Evolutionary conservation across 2,888 invertebrate genomes (phyloP).

Genomic region (Axea sp.): DNA sequence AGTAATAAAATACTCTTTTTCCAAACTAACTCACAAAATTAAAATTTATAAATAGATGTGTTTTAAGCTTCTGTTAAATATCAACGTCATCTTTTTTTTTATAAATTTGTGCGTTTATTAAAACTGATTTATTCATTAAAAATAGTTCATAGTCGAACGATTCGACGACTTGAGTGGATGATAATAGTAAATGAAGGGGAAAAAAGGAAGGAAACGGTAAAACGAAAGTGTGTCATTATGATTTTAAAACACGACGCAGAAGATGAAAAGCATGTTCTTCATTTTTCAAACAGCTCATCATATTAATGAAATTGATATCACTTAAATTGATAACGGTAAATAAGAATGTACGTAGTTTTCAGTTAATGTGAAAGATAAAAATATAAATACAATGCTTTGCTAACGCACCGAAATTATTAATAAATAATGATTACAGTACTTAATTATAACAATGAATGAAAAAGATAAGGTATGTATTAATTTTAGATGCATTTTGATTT

Average conservation of each 20-base stretch:
- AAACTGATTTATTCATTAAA: conserved; percentile 21
- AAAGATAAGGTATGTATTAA: no score
- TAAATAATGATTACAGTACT: no score
- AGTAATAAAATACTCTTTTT: conserved; percentile 75
- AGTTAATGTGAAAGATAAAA: no score
- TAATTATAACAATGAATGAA: no score
- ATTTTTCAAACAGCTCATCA: conserved; percentile 15
- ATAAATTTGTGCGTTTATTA: conserved; percentile 11
- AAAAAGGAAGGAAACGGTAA: background rate
- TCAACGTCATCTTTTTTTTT: background rate
- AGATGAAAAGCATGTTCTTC: conserved; percentile 14
- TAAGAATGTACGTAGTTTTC: no score
- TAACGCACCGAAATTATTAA: no score
- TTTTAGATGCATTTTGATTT: no score
- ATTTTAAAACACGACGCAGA: conserved; percentile 6
- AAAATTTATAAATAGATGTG: conserved; percentile 73
- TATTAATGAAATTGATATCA: conserved; percentile 29
- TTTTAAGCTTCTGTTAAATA: background rate
- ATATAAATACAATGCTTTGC: no score
- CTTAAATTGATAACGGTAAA: no score
- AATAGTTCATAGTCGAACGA: conserved; percentile 3
- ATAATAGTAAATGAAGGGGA: background rate
- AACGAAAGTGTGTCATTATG: conserved; percentile 21
- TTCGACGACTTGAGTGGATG: background rate
- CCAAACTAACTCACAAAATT: conserved; percentile 68